These are phyloP conservation scores for Stegostoma tigrinum DNA, from an alignment of 2,113 vertebrate species.

Conservation along the genomic window DNA sequence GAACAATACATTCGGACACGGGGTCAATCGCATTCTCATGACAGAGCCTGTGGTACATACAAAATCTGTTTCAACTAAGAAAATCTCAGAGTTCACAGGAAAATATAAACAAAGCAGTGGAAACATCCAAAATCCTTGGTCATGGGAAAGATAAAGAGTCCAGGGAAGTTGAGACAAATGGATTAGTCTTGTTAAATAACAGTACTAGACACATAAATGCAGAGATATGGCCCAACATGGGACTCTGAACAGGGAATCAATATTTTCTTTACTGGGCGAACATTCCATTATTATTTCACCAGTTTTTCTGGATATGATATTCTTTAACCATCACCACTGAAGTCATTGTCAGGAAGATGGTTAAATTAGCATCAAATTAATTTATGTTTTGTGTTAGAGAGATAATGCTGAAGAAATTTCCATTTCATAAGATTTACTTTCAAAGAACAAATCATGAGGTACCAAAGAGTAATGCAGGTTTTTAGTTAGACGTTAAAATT, in stretches of 20 bases:
- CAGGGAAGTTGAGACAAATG: neutral
- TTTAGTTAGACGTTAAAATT: neutral
- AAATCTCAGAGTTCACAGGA: neutral
- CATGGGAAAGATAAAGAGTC: neutral
- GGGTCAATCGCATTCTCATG: neutral
- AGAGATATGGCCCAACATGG: neutral
- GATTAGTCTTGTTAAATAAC: neutral
- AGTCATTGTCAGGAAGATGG: neutral
- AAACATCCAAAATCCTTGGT: neutral
- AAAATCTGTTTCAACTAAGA: neutral
- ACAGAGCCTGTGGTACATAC: neutral
- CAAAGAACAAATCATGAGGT: neutral
- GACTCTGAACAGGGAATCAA: neutral
- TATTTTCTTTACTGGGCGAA: neutral
- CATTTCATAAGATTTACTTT: neutral
- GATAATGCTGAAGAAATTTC: neutral
- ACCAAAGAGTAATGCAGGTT: neutral
- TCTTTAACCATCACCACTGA: neutral
- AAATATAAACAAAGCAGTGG: neutral
- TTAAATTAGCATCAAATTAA: neutral
- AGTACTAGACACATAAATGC: neutral
- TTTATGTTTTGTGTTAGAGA: neutral
- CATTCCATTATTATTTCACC: neutral
- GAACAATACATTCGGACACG: neutral
- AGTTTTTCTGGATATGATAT: neutral